phyloP scores from a whole-genome alignment of 64 coral and sea anemone species.

The Stylophora pistillata region DNA sequence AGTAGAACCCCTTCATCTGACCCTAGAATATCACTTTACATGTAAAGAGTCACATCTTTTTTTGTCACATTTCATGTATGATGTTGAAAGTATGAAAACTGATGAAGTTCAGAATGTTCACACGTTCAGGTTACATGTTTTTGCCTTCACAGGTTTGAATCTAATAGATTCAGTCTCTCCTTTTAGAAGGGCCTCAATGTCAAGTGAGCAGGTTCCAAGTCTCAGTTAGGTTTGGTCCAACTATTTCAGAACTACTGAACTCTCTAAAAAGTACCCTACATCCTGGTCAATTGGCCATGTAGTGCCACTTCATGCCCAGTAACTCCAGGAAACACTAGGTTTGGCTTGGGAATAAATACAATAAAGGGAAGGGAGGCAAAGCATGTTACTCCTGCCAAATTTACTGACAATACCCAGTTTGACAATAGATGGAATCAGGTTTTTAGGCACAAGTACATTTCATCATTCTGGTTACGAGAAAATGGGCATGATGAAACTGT shows the following conservation, averaged over 20 bases:
- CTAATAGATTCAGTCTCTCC: slow-evolving; percentile 39
- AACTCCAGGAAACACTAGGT: slow-evolving; percentile 26
- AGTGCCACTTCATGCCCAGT: slow-evolving; percentile 58
- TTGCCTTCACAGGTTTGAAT: slow-evolving; percentile 51
- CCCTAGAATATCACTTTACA: slow-evolving; percentile 39
- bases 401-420: slow-evolving; percentile 25
- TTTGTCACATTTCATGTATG: slow-evolving; percentile 49
- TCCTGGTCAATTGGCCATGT: slow-evolving; percentile 72
- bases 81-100: not conserved
- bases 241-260: slow-evolving; percentile 32
- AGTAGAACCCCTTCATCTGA: no score
- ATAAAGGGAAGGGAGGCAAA: slow-evolving; percentile 63
- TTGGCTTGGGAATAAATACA: slow-evolving; percentile 54
- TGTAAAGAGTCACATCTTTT: slow-evolving; percentile 69
- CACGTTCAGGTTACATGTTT: slow-evolving; percentile 21
- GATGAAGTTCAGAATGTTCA: not conserved
- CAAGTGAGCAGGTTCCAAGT: slow-evolving; percentile 50
- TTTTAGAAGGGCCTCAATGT: slow-evolving; percentile 46
- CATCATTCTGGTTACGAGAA: not conserved
- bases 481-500: slow-evolving; percentile 23
- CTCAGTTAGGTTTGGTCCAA: slow-evolving; percentile 16
- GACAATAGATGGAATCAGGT: slow-evolving; percentile 2
- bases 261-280: slow-evolving; percentile 56
- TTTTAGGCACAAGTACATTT: not conserved
- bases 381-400: slow-evolving; percentile 13